phyloP scores from a whole-genome alignment of 2,888 invertebrate species.

The Ophraella communa region DNA sequence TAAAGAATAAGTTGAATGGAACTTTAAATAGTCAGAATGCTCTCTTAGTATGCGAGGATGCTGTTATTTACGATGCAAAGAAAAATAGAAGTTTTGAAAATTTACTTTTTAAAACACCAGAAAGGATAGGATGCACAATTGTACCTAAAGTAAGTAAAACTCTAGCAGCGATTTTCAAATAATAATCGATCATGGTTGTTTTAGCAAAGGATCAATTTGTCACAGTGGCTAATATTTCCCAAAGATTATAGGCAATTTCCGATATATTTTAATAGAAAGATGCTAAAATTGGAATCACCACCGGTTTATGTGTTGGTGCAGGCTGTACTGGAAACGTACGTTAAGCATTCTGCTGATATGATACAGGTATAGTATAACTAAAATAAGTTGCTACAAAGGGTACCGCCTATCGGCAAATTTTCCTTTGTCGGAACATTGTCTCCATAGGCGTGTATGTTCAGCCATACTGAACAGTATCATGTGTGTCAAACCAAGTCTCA shows the following conservation, averaged over 20 bases:
- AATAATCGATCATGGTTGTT: conserved; percentile 31
- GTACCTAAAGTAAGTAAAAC: conserved; percentile 63
- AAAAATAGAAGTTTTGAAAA: conserved; percentile 62
- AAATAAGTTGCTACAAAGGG: not conserved
- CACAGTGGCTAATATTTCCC: conserved; percentile 63
- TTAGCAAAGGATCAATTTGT: conserved; percentile 60
- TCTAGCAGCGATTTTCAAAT: not conserved
- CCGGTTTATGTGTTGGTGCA: conserved; percentile 50
- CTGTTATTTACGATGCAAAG: conserved; percentile 47
- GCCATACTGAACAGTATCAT: too few relatives aligned
- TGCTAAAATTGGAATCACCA: conserved; percentile 43
- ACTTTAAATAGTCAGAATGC: conserved; percentile 56
- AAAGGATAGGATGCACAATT: conserved; percentile 64
- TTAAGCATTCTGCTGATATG: conserved; percentile 52
- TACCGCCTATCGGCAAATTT: too few relatives aligned
- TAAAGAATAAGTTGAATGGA: conserved; percentile 71
- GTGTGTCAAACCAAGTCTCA: too few relatives aligned
- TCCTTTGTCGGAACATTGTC: too few relatives aligned
- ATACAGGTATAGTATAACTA: conserved; percentile 47
- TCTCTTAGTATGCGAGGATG: conserved; percentile 53
- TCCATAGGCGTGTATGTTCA: too few relatives aligned
- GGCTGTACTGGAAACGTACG: conserved; percentile 51
- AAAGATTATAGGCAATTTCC: conserved; percentile 58
- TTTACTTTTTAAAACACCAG: conserved; percentile 64
- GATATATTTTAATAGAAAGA: conserved; percentile 48